Evolutionary conservation across 1,140 invertebrate genomes (phyloP).

Genomic region (Danaus plexippus): DNA sequence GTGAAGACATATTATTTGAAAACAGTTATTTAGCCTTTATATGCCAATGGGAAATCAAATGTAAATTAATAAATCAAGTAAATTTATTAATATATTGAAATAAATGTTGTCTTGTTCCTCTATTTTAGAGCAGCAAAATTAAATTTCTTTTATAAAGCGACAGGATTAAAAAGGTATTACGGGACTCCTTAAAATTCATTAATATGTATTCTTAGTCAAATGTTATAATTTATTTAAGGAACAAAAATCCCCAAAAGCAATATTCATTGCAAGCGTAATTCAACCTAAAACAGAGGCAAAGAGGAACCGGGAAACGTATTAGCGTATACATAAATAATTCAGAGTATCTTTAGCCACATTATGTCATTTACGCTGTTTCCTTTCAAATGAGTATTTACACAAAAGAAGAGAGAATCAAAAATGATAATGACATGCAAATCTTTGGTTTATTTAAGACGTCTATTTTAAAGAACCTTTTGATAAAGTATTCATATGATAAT

Average conservation of each 20-base stretch:
- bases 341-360: conserved; percentile 66
- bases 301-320: conserved; percentile 45
- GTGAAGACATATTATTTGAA: too few species aligned
- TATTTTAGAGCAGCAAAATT: too few species aligned
- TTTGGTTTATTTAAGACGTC: conserved; percentile 39
- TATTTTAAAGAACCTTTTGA: too few species aligned
- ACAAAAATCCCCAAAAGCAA: conserved; percentile 69
- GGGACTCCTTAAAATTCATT: conserved; percentile 60
- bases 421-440: conserved; percentile 71
- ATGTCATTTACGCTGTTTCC: conserved; percentile 68
- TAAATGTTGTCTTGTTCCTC: too few species aligned
- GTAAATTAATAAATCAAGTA: too few species aligned
- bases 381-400: conserved; percentile 65
- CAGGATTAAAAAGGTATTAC: conserved; percentile 50
- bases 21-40: too few species aligned
- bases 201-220: conserved; percentile 61
- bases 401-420: conserved; percentile 70
- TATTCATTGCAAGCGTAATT: conserved; percentile 62
- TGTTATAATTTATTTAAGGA: conserved; percentile 67
- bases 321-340: conserved; percentile 62
- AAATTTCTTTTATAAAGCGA: conserved; percentile 53
- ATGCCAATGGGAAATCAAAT: too few species aligned
- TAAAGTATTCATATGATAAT: too few species aligned
- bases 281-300: conserved; percentile 45
- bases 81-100: too few species aligned